These are phyloP conservation scores for Tholera decimalis DNA, from an alignment of 2,888 invertebrate species.

Conservation along the genomic window DNA sequence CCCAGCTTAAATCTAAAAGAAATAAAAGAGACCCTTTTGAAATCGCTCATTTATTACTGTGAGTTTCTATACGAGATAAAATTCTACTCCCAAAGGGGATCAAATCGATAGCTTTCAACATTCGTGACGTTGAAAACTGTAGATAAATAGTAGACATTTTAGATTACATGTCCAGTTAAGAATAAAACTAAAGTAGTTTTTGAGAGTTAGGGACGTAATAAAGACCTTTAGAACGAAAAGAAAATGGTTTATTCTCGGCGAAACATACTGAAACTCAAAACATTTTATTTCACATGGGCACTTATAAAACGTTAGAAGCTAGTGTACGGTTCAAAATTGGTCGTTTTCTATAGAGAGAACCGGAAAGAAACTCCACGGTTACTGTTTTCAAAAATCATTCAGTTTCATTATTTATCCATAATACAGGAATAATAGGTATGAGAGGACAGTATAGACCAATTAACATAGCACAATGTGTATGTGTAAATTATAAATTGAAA, in stretches of 20 bases:
- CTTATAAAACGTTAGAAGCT: too few species aligned
- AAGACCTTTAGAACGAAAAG: background rate
- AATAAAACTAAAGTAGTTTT: slow-evolving; percentile 3
- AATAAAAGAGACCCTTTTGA: slow-evolving; percentile 55
- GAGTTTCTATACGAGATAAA: slow-evolving; percentile 57
- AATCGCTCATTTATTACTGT: slow-evolving; percentile 56
- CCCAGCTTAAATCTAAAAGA: slow-evolving; percentile 42
- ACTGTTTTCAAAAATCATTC: too few species aligned
- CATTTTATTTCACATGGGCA: too few species aligned
- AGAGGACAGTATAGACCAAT: too few species aligned
- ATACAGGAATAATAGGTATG: too few species aligned
- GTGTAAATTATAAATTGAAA: too few species aligned
- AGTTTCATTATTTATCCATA: too few species aligned
- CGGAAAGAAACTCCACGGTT: too few species aligned
- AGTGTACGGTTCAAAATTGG: too few species aligned
- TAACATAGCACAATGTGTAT: too few species aligned
- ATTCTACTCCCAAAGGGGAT: slow-evolving; percentile 56
- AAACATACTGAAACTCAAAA: too few species aligned
- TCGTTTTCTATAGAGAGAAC: too few species aligned
- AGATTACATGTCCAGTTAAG: slow-evolving; percentile 34
- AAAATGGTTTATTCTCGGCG: background rate
- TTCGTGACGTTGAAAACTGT: slow-evolving; percentile 40
- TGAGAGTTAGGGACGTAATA: background rate
- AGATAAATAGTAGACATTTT: slow-evolving; percentile 48
- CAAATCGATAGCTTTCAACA: slow-evolving; percentile 59